Evolutionary conservation across 1,140 invertebrate genomes (phyloP).

Genomic region (Lanistes nyassanus): DNA sequence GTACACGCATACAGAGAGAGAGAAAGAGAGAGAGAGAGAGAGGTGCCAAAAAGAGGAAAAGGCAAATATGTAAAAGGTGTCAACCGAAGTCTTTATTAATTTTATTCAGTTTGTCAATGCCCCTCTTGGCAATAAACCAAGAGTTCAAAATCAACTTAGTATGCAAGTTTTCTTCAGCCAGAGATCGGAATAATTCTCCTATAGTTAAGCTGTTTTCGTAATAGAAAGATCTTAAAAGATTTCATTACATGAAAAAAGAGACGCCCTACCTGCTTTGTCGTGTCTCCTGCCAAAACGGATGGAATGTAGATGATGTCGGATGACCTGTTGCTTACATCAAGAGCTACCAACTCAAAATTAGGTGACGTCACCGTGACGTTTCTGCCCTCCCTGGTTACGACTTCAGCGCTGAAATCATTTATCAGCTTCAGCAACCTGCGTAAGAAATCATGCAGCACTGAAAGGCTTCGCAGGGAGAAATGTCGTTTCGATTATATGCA

Average conservation of each 20-base stretch:
- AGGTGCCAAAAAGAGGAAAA: neutral
- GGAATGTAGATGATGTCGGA: conserved; percentile 4
- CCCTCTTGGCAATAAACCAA: too few relatives aligned
- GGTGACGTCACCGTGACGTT: conserved; percentile 18
- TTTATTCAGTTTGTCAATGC: too few relatives aligned
- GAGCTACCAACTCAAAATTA: conserved; percentile 15
- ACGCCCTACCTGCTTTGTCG: too few relatives aligned
- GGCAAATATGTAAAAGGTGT: neutral
- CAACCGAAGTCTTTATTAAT: too few relatives aligned
- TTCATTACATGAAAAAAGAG: too few relatives aligned
- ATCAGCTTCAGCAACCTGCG: conserved; percentile 27
- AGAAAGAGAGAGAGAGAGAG: neutral
- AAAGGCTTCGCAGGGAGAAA: too few relatives aligned
- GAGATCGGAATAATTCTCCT: too few relatives aligned
- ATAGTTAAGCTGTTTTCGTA: too few relatives aligned
- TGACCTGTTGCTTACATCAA: conserved; percentile 3
- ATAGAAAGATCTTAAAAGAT: too few relatives aligned
- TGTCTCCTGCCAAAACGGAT: neutral
- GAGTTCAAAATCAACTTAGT: neutral
- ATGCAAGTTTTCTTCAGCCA: neutral
- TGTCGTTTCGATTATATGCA: too few relatives aligned
- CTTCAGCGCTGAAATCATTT: conserved; percentile 24
- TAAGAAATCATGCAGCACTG: too few relatives aligned
- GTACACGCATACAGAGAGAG: too few relatives aligned
- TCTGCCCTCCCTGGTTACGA: neutral